A percentile compares a stretch with the other conserved stretches of the same genome.
Evolutionary conservation across 1,140 invertebrate genomes (phyloP).

Genomic region (Odontomachus brunneus): DNA sequence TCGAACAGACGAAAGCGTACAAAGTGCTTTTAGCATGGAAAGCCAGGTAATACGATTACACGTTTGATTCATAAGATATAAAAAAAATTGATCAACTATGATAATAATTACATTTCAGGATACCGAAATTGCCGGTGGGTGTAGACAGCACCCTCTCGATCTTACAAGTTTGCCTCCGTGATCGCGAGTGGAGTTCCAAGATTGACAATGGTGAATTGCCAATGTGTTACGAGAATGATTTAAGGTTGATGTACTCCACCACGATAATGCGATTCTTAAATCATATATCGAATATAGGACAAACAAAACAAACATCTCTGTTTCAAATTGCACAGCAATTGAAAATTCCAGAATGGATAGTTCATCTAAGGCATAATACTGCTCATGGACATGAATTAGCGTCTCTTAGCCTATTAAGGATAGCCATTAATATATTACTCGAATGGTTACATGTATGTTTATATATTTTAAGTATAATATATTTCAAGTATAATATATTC

Average conservation of each 20-base stretch:
- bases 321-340: constrained; percentile 86
- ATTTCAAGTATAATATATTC: not conserved
- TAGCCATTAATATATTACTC: constrained; percentile 86
- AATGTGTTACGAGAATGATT: constrained; percentile 83
- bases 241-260: constrained; percentile 87
- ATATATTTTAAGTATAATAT: constrained; percentile 13
- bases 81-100: not conserved
- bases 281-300: constrained; percentile 86
- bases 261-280: constrained; percentile 88
- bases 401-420: constrained; percentile 85
- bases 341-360: constrained; percentile 88
- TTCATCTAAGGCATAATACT: constrained; percentile 88
- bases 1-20: constrained; percentile 84
- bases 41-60: constrained; percentile 79
- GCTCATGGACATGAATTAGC: constrained; percentile 88
- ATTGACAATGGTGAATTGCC: constrained; percentile 75
- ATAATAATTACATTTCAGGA: constrained; percentile 78
- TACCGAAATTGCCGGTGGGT: constrained; percentile 88
- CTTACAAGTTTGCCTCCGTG: constrained; percentile 86
- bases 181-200: constrained; percentile 79
- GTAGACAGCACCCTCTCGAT: constrained; percentile 89
- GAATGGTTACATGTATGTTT: constrained; percentile 87
- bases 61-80: constrained; percentile 1
- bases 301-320: constrained; percentile 85
- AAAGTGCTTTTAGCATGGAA: constrained; percentile 87